Conservation (phyloP, 2,888 invertebrate genomes). For the Sylvicola cinctus region DNA sequence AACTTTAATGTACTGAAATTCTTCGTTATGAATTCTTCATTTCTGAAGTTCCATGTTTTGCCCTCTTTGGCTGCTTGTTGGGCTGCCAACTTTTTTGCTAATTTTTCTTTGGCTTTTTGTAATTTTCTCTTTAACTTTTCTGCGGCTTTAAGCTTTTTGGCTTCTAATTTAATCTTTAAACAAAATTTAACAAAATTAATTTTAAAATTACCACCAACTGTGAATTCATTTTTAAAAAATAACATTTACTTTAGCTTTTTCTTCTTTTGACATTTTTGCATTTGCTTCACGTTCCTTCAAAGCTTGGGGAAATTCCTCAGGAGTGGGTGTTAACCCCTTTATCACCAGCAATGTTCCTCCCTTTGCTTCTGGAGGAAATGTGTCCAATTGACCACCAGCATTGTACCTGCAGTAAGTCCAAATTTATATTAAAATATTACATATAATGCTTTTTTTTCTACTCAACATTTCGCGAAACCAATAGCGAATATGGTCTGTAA, state of each 20-base stretch:
- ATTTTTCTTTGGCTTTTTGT: conserved; percentile 13
- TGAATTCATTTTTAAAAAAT: neutral
- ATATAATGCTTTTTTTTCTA: conserved; percentile 13
- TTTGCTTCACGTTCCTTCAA: conserved; percentile 12
- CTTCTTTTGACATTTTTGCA: conserved; percentile 8
- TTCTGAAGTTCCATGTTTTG: conserved; percentile 9
- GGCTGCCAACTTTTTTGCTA: conserved; percentile 10
- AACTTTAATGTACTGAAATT: conserved; percentile 8
- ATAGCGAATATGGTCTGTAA: conserved; percentile 49
- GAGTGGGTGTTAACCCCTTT: conserved; percentile 22
- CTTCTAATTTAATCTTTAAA: conserved; percentile 12
- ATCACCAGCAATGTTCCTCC: conserved; percentile 29
- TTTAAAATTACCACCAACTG: neutral
- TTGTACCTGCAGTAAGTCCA: conserved; percentile 14
- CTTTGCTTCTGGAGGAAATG: conserved; percentile 27
- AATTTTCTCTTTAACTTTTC: conserved; percentile 10
- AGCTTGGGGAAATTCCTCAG: conserved; percentile 20
- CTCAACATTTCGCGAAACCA: conserved; percentile 54
- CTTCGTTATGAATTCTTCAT: conserved; percentile 3
- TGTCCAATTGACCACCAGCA: conserved; percentile 21
- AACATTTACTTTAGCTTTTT: conserved; percentile 13
- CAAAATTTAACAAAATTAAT: neutral
- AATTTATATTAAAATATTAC: neutral
- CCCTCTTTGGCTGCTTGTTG: conserved; percentile 11
- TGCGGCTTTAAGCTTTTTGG: conserved; percentile 13